These are phyloP conservation scores for Syngnathus typhle DNA, from an alignment of 2,113 vertebrate genomes.

Conservation along the genomic window DNA sequence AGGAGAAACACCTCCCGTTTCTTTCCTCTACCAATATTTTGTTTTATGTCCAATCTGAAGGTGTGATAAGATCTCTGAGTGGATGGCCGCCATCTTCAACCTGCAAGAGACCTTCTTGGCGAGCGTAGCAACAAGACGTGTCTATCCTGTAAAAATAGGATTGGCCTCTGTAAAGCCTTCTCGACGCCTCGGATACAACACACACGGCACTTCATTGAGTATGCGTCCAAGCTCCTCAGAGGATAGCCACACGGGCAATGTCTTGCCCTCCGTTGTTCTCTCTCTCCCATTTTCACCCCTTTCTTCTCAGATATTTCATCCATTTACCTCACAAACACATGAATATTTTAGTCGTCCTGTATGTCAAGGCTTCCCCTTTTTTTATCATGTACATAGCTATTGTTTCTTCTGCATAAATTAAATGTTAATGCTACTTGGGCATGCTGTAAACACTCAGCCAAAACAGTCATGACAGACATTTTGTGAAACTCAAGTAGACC, in stretches of 20 bases:
- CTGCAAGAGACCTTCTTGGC: constrained; percentile 60
- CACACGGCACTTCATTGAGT: constrained; percentile 71
- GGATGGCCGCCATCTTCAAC: constrained; percentile 32
- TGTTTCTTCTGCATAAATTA: constrained; percentile 59
- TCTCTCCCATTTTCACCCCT: constrained; percentile 44
- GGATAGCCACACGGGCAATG: constrained; percentile 65
- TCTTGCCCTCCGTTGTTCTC: constrained; percentile 44
- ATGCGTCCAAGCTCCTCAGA: constrained; percentile 66
- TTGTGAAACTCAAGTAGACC: constrained; percentile 19
- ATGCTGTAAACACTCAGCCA: constrained; percentile 31
- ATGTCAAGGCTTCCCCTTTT: constrained; percentile 41
- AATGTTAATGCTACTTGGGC: constrained; percentile 65
- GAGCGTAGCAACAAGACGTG: constrained; percentile 74
- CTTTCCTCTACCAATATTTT: constrained; percentile 21
- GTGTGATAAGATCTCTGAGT: constrained; percentile 52
- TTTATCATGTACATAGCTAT: constrained; percentile 51
- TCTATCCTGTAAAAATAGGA: constrained; percentile 75
- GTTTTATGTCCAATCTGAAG: constrained; percentile 45
- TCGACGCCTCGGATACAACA: constrained; percentile 61
- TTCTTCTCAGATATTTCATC: constrained; percentile 54
- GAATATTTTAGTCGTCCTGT: constrained; percentile 64
- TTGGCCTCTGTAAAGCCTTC: constrained; percentile 62
- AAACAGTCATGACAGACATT: constrained; percentile 22
- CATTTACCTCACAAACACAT: constrained; percentile 61
- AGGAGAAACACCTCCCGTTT: constrained; percentile 22